Evolutionary conservation across 2,888 invertebrate genomes (phyloP).

Genomic region (Dilophus febrilis): DNA sequence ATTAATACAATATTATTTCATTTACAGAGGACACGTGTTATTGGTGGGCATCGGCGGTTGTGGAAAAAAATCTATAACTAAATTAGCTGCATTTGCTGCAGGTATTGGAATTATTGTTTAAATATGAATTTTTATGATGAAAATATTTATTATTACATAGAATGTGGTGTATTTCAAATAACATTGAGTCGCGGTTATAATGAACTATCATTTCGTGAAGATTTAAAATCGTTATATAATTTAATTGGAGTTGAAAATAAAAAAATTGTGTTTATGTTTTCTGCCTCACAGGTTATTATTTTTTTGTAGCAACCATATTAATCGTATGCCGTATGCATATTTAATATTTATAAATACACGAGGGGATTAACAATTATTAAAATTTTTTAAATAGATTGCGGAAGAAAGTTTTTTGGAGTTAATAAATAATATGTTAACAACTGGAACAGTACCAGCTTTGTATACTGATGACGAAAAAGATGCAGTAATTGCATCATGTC

Average conservation of each 20-base stretch:
- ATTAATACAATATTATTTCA: conserved; percentile 10
- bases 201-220: conserved; percentile 68
- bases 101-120: conserved; percentile 26
- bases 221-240: conserved; percentile 62
- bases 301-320: too few species aligned
- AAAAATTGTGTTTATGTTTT: conserved; percentile 66
- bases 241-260: conserved; percentile 64
- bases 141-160: conserved; percentile 19
- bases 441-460: conserved; percentile 72
- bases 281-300: conserved; percentile 46
- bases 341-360: too few species aligned
- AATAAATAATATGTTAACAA: conserved; percentile 81
- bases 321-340: too few species aligned
- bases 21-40: conserved; percentile 55
- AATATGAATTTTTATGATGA: neutral
- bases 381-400: conserved; percentile 33
- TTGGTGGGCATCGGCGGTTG: conserved; percentile 80
- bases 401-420: conserved; percentile 76
- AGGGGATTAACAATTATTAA: too few species aligned
- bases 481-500: conserved; percentile 48
- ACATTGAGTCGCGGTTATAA: conserved; percentile 71
- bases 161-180: conserved; percentile 68
- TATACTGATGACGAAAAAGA: conserved; percentile 84
- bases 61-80: conserved; percentile 70
- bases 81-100: conserved; percentile 69